Evolutionary conservation across 2,888 invertebrate species (phyloP), one percentile per base, ranked within the genome.

Genomic region (Rhogogaster chlorosoma): DNA sequence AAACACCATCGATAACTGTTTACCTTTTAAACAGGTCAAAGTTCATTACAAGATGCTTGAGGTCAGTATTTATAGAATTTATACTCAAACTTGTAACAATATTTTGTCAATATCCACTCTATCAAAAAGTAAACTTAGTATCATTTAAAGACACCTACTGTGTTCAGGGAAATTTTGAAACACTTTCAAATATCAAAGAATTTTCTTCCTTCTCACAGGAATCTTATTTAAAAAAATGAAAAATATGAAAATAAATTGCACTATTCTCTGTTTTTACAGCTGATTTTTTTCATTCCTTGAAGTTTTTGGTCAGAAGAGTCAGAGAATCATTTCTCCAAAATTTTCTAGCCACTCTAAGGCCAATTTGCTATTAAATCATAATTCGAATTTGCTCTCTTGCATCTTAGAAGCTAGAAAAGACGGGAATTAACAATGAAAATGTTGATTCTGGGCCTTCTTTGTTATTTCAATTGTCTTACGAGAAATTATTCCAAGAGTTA

Each of bases 41-140:
- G 92, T 93, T 0, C 92, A 95, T 87, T 94, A 95, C 91, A 94
- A 94, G 90, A 84, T 93, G 12, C 89, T 95, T n/a, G 95, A 95
- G 93, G 94, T 94, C 90, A 88, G 85, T 29, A 26, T 38, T 26
- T 22, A 61, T 38, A 49, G 15, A 10, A 22, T 18, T 80, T 61
- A 38, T 61, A 0, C 26, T 26, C 6, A 71, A 18, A n/a, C 5
- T 53, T n/a, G 18, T 53, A n/a, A 53, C 36, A 67, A 77, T 12
- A 36, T 61, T 64, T 22, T 71, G 83, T 86, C 26, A 7, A 18
- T 6, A 26, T 29, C 29, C 70, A 26, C 18, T 32, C 10, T 26
- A 49, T 42, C 7, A 22, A 53, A 32, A 9, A 64, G 61, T 5
- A 77, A 77, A 38, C 18, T n/a, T n/a, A n/a, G n/a, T n/a, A n/a